Conservation (phyloP, 2,797 vertebrate species). For the Cuniculus paca region DNA sequence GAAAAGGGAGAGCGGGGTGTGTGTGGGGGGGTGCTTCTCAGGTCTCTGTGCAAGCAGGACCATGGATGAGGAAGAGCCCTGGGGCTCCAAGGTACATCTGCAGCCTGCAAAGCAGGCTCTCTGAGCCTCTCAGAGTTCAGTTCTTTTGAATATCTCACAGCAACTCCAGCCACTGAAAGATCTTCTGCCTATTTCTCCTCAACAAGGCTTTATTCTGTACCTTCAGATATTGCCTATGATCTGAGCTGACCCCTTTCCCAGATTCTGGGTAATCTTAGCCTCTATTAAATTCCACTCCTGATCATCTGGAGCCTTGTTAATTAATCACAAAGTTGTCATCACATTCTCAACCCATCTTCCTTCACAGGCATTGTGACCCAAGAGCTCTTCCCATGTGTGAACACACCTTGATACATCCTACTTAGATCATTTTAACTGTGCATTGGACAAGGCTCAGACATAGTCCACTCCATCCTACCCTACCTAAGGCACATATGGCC, state of each 20-base stretch:
- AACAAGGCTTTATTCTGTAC: background rate
- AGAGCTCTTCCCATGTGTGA: background rate
- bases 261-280: conserved; percentile 30
- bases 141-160: background rate
- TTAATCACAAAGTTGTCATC: conserved; percentile 68
- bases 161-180: background rate
- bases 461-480: background rate
- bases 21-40: no score
- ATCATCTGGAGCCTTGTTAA: conserved; percentile 50
- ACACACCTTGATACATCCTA: background rate
- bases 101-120: background rate
- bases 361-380: background rate
- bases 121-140: background rate
- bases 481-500: background rate
- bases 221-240: conserved; percentile 47
- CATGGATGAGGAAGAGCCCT: background rate
- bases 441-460: background rate
- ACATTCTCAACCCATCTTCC: background rate
- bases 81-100: rapidly evolving
- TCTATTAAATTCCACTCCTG: conserved; percentile 51
- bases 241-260: conserved; percentile 11
- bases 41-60: background rate
- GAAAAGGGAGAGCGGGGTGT: background rate
- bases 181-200: background rate
- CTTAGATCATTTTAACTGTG: conserved; percentile 15